Percentiles rank a stretch among this genome's conserved stretches.
Conservation (phyloP, 2,113 vertebrate species). For the Balaeniceps rex region DNA sequence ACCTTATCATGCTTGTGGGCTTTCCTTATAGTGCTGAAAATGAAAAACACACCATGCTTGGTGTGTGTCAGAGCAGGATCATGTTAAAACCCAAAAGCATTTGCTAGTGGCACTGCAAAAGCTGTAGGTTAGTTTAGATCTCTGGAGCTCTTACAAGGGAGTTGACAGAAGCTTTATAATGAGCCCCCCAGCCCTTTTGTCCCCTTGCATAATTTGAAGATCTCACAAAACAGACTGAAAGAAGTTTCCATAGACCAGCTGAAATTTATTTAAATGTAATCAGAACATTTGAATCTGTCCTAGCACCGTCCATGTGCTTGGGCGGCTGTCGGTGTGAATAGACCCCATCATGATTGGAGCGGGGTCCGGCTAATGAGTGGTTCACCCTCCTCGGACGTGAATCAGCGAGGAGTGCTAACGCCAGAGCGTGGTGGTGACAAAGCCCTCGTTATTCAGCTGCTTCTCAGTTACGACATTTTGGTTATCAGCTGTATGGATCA, state of each 20-base stretch:
- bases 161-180: constrained; percentile 8
- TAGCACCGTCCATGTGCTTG: neutral
- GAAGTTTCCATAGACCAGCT: neutral
- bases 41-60: neutral
- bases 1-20: neutral
- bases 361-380: neutral
- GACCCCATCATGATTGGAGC: neutral
- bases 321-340: neutral
- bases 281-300: neutral
- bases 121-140: constrained; percentile 21
- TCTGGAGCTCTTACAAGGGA: neutral
- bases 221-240: neutral
- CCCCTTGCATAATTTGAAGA: neutral
- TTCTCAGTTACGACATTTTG: neutral
- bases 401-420: neutral
- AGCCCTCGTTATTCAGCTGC: neutral
- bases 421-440: neutral
- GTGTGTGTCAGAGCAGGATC: neutral
- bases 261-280: constrained; percentile 40
- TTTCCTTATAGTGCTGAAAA: neutral
- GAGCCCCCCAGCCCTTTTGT: constrained; percentile 10
- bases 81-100: neutral
- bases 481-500: neutral
- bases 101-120: neutral
- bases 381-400: neutral